Conservation (phyloP, 2,797 vertebrate species). For the Sus cebifrons region DNA sequence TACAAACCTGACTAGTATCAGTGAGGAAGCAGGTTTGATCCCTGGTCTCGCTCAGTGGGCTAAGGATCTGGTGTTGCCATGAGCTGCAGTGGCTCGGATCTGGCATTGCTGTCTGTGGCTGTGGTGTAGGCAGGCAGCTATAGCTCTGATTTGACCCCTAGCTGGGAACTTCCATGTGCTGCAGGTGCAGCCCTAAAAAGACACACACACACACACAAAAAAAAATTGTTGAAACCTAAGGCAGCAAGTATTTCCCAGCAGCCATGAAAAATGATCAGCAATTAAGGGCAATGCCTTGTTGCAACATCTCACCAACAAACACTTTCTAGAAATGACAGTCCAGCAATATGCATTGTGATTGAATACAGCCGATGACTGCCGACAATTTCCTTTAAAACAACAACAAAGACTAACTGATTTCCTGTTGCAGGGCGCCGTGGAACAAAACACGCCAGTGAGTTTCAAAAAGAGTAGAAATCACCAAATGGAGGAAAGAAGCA, state of each 20-base stretch:
- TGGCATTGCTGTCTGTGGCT: too few species aligned
- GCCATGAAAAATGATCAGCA: constrained; percentile 30
- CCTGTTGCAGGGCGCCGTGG: neutral
- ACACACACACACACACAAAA: too few species aligned
- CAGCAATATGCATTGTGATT: neutral
- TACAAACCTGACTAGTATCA: too few species aligned
- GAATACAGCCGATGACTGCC: neutral
- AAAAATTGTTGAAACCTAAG: constrained; percentile 30
- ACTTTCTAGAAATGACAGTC: constrained; percentile 54
- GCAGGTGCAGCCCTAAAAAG: too few species aligned
- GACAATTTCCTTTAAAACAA: neutral
- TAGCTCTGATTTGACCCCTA: too few species aligned
- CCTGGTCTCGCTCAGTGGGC: too few species aligned
- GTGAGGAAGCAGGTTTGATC: too few species aligned
- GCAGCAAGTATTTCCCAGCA: constrained; percentile 37
- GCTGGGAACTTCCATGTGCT: too few species aligned
- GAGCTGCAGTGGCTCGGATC: too few species aligned
- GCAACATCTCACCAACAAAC: neutral
- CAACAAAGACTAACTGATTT: neutral
- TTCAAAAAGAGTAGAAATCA: neutral
- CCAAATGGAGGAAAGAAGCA: neutral
- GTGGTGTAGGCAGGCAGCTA: too few species aligned
- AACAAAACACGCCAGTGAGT: neutral
- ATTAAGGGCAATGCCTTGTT: neutral
- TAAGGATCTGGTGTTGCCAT: too few species aligned